A percentile compares a stretch with the other conserved stretches of the same genome.
phyloP scores from a whole-genome alignment of 2,888 invertebrate species.

The Empis stercorea region DNA sequence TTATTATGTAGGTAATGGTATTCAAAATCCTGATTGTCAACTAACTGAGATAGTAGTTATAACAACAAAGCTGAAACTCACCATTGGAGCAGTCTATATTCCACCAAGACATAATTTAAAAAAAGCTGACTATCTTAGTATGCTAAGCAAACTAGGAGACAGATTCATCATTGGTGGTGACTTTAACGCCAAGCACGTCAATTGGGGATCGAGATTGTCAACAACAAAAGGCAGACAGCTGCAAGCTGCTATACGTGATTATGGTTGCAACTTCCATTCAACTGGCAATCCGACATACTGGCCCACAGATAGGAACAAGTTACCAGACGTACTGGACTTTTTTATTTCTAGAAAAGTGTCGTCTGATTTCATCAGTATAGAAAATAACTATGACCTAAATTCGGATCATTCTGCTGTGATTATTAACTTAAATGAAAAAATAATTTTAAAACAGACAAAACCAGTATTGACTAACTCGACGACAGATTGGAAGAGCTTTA shows the following conservation, averaged over 20 bases:
- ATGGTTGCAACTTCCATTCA: neutral
- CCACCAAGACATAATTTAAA: too few relatives aligned
- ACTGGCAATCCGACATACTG: neutral
- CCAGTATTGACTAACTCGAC: neutral
- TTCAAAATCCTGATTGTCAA: too few relatives aligned
- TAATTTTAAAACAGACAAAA: neutral
- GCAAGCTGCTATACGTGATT: neutral
- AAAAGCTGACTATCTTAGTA: too few relatives aligned
- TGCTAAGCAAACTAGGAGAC: too few relatives aligned
- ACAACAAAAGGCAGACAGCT: neutral
- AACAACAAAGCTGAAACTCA: too few relatives aligned
- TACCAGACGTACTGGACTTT: constrained; percentile 3
- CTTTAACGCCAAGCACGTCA: neutral
- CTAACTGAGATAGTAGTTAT: too few relatives aligned
- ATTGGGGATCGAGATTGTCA: neutral
- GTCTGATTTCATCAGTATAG: neutral
- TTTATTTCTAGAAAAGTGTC: neutral
- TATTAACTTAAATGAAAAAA: neutral
- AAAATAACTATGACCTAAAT: neutral
- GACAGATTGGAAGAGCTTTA: neutral
- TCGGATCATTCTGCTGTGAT: constrained; percentile 2
- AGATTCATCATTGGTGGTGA: too few relatives aligned
- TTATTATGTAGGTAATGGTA: too few relatives aligned
- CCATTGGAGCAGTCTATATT: too few relatives aligned
- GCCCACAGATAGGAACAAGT: neutral